Evolutionary conservation across 2,888 invertebrate species (phyloP).

Genomic region (Blera fallax): DNA sequence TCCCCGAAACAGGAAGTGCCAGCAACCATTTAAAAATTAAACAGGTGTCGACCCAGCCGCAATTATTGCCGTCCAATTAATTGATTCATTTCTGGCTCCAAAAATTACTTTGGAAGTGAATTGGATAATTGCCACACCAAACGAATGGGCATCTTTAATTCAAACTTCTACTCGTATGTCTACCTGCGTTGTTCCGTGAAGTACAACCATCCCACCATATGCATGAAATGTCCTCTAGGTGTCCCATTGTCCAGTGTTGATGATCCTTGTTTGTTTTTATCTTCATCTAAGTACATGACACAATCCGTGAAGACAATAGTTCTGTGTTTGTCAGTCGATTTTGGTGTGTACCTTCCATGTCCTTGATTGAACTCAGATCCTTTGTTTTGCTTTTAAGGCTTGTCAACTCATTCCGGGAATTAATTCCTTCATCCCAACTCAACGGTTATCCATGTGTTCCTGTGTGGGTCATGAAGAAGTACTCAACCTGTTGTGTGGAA

Average conservation of each 20-base stretch:
- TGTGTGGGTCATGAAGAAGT: slow-evolving; percentile 31
- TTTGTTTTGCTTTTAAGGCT: slow-evolving; percentile 37
- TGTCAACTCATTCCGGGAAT: slow-evolving; percentile 69
- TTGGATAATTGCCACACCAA: slow-evolving; percentile 56
- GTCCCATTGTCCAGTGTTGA: slow-evolving; percentile 44
- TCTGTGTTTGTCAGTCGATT: slow-evolving; percentile 4
- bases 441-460: slow-evolving; percentile 44
- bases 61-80: slow-evolving; percentile 65
- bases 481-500: slow-evolving; percentile 61
- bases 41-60: slow-evolving; percentile 41
- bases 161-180: slow-evolving; percentile 16
- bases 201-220: slow-evolving; percentile 10
- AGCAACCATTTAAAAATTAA: slow-evolving; percentile 16
- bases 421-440: slow-evolving; percentile 47
- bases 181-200: slow-evolving; percentile 46
- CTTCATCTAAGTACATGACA: slow-evolving; percentile 61
- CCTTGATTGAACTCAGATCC: slow-evolving; percentile 57
- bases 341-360: slow-evolving; percentile 4
- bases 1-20: slow-evolving; percentile 50
- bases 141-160: not conserved
- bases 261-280: slow-evolving; percentile 60
- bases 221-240: slow-evolving; percentile 2
- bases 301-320: slow-evolving; percentile 59
- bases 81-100: slow-evolving; percentile 61
- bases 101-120: slow-evolving; percentile 32